Conservation (phyloP, 2,797 vertebrate species). For the Ceryle rudis region DNA sequence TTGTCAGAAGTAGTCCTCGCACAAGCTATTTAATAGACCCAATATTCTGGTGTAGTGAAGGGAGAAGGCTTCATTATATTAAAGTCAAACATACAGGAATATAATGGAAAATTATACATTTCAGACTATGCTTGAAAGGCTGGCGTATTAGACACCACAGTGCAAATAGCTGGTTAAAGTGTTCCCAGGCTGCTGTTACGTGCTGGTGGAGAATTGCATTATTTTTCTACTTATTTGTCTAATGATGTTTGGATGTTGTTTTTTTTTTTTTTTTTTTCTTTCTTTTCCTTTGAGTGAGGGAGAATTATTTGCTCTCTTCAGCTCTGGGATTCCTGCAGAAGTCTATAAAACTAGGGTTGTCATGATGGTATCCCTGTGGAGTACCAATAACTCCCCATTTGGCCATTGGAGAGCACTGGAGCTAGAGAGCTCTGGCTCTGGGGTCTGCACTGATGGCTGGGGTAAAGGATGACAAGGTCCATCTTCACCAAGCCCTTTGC, state of each 20-base stretch:
- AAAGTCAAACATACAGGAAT: constrained; percentile 73
- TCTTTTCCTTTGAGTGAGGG: not conserved
- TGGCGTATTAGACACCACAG: constrained; percentile 49
- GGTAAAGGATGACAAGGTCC: not conserved
- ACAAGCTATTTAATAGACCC: constrained; percentile 41
- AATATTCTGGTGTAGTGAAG: constrained; percentile 68
- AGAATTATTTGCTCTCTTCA: not conserved
- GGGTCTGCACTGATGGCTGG: not conserved
- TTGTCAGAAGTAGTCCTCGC: constrained; percentile 2
- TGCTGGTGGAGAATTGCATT: constrained; percentile 33
- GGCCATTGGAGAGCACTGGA: not conserved
- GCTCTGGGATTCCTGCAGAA: not conserved
- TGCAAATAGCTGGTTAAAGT: constrained; percentile 68
- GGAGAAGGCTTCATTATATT: constrained; percentile 73
- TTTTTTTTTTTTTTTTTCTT: not conserved
- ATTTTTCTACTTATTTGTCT: constrained; percentile 50
- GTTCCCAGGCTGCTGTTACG: constrained; percentile 56
- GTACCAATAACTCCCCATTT: not conserved
- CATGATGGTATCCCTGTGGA: fast-evolving
- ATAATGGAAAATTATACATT: constrained; percentile 77
- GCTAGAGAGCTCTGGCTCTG: not conserved
- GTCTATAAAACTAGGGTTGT: not conserved
- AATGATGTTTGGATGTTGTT: not conserved
- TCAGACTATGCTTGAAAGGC: constrained; percentile 57
- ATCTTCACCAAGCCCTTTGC: fast-evolving